Conservation (phyloP, 2,888 invertebrate species). For the Meteorus cinctellus region DNA sequence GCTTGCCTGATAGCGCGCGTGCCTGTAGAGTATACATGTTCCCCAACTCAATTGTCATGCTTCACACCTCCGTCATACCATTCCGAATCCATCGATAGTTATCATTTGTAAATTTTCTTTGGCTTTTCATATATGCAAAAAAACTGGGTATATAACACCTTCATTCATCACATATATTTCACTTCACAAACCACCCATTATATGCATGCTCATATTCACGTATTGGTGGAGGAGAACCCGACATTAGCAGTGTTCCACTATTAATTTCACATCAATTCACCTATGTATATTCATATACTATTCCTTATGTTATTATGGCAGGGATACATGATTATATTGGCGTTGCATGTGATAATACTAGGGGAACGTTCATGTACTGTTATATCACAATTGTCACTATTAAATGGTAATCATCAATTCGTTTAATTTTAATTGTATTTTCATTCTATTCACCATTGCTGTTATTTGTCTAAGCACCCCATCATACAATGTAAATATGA, state of each 20-base stretch:
- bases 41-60: background rate
- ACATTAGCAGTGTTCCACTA: background rate
- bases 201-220: too few relatives aligned
- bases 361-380: constrained; percentile 27
- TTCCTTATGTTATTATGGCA: background rate
- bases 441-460: background rate
- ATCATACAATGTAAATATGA: background rate
- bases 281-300: background rate
- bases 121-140: background rate
- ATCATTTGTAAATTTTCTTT: background rate
- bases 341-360: constrained; percentile 25
- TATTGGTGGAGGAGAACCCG: too few relatives aligned
- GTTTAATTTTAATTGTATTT: background rate
- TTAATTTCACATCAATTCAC: constrained; percentile 27
- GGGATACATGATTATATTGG: background rate
- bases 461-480: background rate
- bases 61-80: background rate
- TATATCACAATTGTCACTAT: constrained; percentile 26
- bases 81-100: background rate
- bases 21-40: constrained; percentile 48
- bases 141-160: background rate
- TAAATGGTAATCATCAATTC: constrained; percentile 26
- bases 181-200: background rate
- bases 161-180: background rate
- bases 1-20: constrained; percentile 50